Conservation (phyloP, 2,113 vertebrate species). For the Marcusenius ussheri region DNA sequence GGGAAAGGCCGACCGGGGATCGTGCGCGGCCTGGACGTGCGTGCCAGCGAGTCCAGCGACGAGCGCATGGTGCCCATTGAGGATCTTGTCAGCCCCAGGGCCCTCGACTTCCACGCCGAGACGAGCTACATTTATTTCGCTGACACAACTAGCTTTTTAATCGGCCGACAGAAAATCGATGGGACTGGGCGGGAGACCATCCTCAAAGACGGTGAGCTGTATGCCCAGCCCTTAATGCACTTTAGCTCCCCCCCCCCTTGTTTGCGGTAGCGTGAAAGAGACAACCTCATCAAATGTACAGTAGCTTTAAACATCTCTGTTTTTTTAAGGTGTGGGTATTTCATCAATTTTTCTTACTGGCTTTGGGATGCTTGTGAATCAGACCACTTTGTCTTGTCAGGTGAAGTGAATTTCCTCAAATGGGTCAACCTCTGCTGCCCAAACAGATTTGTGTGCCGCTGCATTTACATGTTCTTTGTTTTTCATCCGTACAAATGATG, state of each 20-base stretch:
- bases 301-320: background rate
- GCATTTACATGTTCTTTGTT: constrained; percentile 8
- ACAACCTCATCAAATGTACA: background rate
- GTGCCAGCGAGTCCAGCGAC: constrained; percentile 76
- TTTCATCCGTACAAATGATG: constrained; percentile 9
- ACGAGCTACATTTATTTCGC: constrained; percentile 91
- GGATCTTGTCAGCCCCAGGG: constrained; percentile 91
- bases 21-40: constrained; percentile 87
- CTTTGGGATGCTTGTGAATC: background rate
- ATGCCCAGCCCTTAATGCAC: background rate
- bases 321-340: background rate
- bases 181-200: constrained; percentile 85
- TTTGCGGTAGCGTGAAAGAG: background rate
- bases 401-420: constrained; percentile 2
- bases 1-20: constrained; percentile 95
- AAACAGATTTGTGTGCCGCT: background rate
- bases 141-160: constrained; percentile 95
- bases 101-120: constrained; percentile 90
- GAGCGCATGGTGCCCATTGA: constrained; percentile 93
- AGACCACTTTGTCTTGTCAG: constrained; percentile 9
- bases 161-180: constrained; percentile 90
- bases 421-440: constrained; percentile 13
- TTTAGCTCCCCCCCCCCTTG: background rate
- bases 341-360: background rate
- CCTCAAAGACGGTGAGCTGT: constrained; percentile 81